A percentile compares a stretch with the other conserved stretches of the same genome.
Evolutionary conservation across 1,140 invertebrate species (phyloP).

Genomic region (Brachionus calyciflorus): DNA sequence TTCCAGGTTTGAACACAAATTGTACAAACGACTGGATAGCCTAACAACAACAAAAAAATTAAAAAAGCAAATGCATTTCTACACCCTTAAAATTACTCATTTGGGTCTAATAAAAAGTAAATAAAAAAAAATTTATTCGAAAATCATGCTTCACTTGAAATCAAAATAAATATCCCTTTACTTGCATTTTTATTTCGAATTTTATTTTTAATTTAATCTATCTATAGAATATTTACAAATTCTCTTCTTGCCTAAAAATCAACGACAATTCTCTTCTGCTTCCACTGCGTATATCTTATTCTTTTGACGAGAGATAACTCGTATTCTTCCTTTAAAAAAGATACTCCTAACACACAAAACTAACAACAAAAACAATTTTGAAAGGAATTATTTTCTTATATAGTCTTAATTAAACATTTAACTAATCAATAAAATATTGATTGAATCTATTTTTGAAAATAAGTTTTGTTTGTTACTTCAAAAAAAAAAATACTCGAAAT

Average conservation of each 20-base stretch:
- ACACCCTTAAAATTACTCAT: constrained; percentile 1
- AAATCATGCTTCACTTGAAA: constrained; percentile 21
- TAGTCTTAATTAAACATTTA: constrained; percentile 17
- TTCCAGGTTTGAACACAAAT: neutral
- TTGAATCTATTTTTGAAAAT: too few species aligned
- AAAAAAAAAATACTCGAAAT: constrained; percentile 31
- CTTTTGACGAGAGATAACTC: constrained; percentile 27
- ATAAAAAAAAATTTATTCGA: constrained; percentile 15
- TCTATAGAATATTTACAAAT: too few species aligned
- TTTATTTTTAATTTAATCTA: constrained; percentile 27
- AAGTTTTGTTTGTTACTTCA: neutral
- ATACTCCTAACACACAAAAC: neutral
- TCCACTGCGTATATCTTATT: too few species aligned
- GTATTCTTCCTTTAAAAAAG: constrained; percentile 4
- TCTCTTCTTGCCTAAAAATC: too few species aligned
- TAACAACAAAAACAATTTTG: neutral
- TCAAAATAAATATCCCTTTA: constrained; percentile 27
- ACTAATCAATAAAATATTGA: constrained; percentile 36
- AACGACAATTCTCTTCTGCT: too few species aligned
- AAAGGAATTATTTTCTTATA: too few species aligned
- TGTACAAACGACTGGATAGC: too few species aligned
- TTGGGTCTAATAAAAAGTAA: constrained; percentile 31
- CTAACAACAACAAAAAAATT: too few species aligned
- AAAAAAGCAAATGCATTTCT: too few species aligned
- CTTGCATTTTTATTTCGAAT: too few species aligned